phyloP scores from a whole-genome alignment of 2,113 vertebrate genomes.

The Noctilio leporinus region DNA sequence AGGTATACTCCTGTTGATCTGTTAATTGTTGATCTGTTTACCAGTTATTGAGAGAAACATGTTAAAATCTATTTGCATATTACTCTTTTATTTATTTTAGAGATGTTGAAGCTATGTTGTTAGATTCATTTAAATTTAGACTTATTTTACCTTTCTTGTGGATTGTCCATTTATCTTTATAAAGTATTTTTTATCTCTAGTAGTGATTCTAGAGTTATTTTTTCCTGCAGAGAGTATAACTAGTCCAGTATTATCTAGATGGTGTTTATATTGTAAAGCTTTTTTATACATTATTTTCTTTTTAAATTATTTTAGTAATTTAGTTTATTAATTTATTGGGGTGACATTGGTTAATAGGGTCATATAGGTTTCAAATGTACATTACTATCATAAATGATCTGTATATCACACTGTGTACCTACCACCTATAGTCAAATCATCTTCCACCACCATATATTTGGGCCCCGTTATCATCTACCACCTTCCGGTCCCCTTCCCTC shows the following conservation, averaged over 20 bases:
- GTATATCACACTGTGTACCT: no score
- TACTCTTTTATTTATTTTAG: not conserved
- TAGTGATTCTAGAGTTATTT: not conserved
- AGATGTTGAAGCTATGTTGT: not conserved
- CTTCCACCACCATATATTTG: no score
- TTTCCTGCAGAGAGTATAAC: not conserved
- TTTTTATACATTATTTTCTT: not conserved
- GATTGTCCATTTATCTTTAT: not conserved
- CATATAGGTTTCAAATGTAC: no score
- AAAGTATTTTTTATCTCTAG: not conserved
- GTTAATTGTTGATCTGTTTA: not conserved
- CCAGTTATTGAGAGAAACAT: not conserved
- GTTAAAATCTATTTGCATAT: not conserved
- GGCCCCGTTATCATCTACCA: no score
- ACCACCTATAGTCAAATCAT: no score
- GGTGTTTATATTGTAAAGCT: not conserved
- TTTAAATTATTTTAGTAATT: no score
- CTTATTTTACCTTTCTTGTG: not conserved
- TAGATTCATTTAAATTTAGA: not conserved
- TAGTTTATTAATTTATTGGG: no score
- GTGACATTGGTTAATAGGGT: no score
- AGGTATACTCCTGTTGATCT: no score
- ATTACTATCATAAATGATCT: no score
- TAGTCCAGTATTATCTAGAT: not conserved
- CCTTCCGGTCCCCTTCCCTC: no score